Conservation (phyloP, 1,140 invertebrate species). For the Luehdorfia chinensis region DNA sequence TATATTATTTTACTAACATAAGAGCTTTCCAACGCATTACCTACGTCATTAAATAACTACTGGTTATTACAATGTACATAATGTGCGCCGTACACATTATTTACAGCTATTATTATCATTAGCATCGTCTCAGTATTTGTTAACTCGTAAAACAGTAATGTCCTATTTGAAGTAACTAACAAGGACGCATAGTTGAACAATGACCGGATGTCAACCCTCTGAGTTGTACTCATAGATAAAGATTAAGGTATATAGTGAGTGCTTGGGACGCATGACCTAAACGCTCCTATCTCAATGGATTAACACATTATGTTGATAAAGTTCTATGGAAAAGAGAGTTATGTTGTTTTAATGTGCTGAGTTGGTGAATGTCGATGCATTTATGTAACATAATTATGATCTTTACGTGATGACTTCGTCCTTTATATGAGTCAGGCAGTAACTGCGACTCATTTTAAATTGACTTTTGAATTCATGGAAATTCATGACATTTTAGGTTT, state of each 20-base stretch:
- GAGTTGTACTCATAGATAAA: constrained; percentile 1
- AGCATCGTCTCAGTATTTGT: constrained; percentile 1
- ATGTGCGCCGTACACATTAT: too few relatives aligned
- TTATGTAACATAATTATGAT: too few relatives aligned
- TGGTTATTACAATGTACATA: constrained; percentile 1
- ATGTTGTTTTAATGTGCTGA: too few relatives aligned
- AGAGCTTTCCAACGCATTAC: background rate
- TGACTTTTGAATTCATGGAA: too few relatives aligned
- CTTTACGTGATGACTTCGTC: too few relatives aligned
- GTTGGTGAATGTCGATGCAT: too few relatives aligned
- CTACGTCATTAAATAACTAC: constrained; percentile 2
- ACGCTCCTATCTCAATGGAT: constrained; percentile 26
- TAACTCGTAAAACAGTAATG: constrained; percentile 7
- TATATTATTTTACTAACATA: background rate
- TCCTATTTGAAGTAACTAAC: background rate
- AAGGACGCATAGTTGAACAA: constrained; percentile 11
- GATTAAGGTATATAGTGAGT: constrained; percentile 7
- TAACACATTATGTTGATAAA: constrained; percentile 24
- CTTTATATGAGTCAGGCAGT: too few relatives aligned
- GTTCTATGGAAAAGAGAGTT: too few relatives aligned
- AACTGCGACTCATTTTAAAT: too few relatives aligned
- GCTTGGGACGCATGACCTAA: too few relatives aligned
- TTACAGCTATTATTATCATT: constrained; percentile 1
- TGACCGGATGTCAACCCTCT: constrained; percentile 14
- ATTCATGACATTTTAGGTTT: too few relatives aligned